Base-by-base conservation (phyloP, 1,140 invertebrate genomes). In the Habropoda laboriosa region DNA sequence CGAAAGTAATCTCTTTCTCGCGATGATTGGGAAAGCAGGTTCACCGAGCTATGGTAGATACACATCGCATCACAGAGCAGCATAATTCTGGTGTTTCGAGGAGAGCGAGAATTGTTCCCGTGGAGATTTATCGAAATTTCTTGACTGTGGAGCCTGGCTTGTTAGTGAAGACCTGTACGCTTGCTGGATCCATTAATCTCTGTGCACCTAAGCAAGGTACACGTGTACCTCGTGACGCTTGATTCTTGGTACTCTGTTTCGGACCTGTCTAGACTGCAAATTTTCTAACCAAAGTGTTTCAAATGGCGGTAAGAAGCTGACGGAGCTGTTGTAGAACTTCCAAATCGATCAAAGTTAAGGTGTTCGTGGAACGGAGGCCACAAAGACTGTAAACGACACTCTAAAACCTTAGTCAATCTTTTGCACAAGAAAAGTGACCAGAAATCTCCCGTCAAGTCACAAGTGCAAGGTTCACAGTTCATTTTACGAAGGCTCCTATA, bases 381-480 rank as follows among this genome's bases (percentile, higher is more conserved):
- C n/a, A n/a, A n/a, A n/a, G n/a, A n/a, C n/a, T n/a, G n/a, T n/a
- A 51, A 78, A 73, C 53, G 68, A 71, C 38, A 79, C 70, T 68
- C 72, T 63, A 51, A 60, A 58, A 63, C 73, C 72, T 84, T 78
- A 66, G 55, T 81, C 72, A 64, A 53, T 58, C 67, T 60, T 81
- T 84, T 81, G 72, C 83, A 82, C 73, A 85, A 85, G 49, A 66
- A 51, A 57, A 60, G 35, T 16, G 53, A 58, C 40, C 35, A 61
- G 24, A 57, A 72, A 74, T 53, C 60, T 49, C 45, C 40, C 24
- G 42, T 1, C 45, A 51, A 42, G 57, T 73, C 16, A 42, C 32
- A 2, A 10, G 42, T n/a, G 4, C 49, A 3, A 12, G 38, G 32
- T 61, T 64, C 18, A 18, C 57, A 18, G 47, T 27, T 30, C 47